Evolutionary conservation across 2,888 invertebrate genomes (phyloP), one percentile per base, ranked within the genome.

Genomic region (Danaus chrysippus): DNA sequence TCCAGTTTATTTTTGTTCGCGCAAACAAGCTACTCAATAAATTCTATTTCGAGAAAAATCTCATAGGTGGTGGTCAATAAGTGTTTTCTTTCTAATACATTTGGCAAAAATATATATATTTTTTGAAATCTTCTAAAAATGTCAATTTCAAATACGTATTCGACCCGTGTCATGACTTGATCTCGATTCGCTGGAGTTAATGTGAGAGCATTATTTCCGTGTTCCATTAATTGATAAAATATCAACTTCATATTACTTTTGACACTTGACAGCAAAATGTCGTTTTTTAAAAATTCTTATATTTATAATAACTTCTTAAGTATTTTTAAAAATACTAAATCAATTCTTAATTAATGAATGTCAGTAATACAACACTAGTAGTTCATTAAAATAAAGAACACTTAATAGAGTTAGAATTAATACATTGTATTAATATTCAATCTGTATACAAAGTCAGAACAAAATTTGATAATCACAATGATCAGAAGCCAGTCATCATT

Each of bases 41-140:
- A 69, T 67, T 75, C 71, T 75, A 76, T 76, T 76, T 72, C 56
- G 56, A 70, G 66, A 69, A 67, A 63, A 72, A 69, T 34, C 69
- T 71, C 73, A 67, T 68, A 72, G 72, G 69, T 71, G 68, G 66
- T 58, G 61, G 67, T 71, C 73, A 74, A 76, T 74, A 74, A 74
- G 74, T 74, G 72, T 70, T 68, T 65, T 65, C 67, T 74, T 76
- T 69, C 71, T 72, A 76, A 72, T 76, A 80, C 74, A 76, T 78
- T 82, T 80, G 78, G 77, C 79, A 77, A 79, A 79, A 79, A 73
- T 69, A 68, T 66, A 69, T 74, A 75, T 71, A 70, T 75, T 71
- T 78, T 79, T 75, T 71, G 65, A 77, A 74, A 72, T 67, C 60
- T 59, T 71, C 73, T 81, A 76, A 73, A 79, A 79, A 81, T 81